Percentiles rank a stretch among this genome's conserved stretches.
Evolutionary conservation across 2,888 invertebrate species (phyloP).

Genomic region (Diogma glabrata): DNA sequence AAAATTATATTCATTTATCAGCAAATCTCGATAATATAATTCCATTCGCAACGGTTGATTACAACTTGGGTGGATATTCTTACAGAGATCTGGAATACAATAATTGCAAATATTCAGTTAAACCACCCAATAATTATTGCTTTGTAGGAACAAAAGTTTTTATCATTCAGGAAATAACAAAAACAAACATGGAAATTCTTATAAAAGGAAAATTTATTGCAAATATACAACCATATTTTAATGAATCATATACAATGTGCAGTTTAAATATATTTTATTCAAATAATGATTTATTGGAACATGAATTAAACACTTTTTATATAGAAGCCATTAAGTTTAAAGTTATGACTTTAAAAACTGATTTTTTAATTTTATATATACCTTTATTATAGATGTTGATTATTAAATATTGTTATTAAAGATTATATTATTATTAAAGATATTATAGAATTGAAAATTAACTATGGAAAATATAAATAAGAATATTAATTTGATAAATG

Average conservation of each 20-base stretch:
- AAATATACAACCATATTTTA: not conserved
- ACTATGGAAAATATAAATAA: too few species aligned
- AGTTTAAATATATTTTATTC: not conserved
- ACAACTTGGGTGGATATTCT: not conserved
- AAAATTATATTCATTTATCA: conserved; percentile 4
- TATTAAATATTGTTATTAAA: too few species aligned
- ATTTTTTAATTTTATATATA: not conserved
- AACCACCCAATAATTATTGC: not conserved
- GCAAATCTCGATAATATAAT: not conserved
- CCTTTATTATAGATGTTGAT: conserved; percentile 1
- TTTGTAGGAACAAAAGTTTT: not conserved
- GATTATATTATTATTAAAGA: too few species aligned
- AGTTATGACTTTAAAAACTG: too few species aligned
- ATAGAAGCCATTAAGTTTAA: too few species aligned
- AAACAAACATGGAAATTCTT: not conserved
- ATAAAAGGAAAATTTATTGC: conserved; percentile 1
- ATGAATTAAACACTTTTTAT: not conserved
- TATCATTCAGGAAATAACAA: not conserved
- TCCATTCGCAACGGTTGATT: not conserved
- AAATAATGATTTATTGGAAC: not conserved
- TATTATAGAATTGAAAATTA: too few species aligned
- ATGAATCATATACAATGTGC: not conserved
- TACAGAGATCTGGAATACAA: not conserved
- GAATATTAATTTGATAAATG: too few species aligned
- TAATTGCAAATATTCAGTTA: not conserved